Conservation (phyloP, 2,113 vertebrate species). For the Platichthys stellatus region DNA sequence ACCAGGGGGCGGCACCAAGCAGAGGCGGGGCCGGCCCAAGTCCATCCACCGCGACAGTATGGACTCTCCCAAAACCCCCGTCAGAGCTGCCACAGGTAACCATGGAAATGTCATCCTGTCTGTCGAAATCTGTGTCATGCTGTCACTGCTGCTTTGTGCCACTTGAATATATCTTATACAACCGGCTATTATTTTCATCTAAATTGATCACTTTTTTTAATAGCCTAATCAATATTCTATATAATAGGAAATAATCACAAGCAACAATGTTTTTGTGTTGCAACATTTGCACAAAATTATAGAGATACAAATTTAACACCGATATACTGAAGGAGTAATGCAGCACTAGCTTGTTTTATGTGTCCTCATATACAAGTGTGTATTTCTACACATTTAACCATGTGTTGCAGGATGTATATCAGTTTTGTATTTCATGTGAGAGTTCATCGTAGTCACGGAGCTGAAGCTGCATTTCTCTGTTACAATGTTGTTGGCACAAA, state of each 20-base stretch:
- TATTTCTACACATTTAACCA: background rate
- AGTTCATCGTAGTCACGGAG: background rate
- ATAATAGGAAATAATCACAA: background rate
- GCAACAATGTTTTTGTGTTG: background rate
- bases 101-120: conserved; percentile 23
- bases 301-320: too few species aligned
- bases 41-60: conserved; percentile 92
- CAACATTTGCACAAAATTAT: too few species aligned
- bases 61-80: conserved; percentile 91
- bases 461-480: conserved; percentile 40
- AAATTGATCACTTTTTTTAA: too few species aligned
- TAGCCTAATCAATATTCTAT: too few species aligned
- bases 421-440: background rate
- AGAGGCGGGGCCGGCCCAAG: conserved; percentile 92
- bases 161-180: conserved; percentile 28
- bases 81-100: conserved; percentile 94
- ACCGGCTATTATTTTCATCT: too few species aligned
- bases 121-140: conserved; percentile 75
- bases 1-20: conserved; percentile 80
- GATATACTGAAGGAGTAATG: too few species aligned
- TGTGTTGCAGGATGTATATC: background rate
- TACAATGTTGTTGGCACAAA: conserved; percentile 66
- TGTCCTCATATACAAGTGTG: background rate
- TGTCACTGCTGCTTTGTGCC: conserved; percentile 66
- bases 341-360: too few species aligned